Conservation (phyloP, 2,113 vertebrate genomes). For the Thalassoma bifasciatum region DNA sequence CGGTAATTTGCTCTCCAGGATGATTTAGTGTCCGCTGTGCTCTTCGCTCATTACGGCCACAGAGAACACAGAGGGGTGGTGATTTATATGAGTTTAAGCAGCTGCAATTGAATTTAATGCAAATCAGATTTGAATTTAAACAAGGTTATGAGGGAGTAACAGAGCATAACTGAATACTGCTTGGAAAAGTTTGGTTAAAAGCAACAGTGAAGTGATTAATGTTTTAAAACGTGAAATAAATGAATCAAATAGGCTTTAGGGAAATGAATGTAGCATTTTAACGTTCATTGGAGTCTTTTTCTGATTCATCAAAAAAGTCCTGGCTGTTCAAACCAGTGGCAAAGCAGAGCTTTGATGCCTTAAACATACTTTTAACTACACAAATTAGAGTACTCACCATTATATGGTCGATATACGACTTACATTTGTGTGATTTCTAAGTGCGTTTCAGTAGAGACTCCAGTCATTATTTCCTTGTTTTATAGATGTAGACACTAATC, state of each 20-base stretch:
- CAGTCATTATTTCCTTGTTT: too few species aligned
- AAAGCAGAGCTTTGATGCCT: neutral
- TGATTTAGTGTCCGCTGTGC: constrained; percentile 63
- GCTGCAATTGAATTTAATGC: constrained; percentile 61
- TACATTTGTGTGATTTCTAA: too few species aligned
- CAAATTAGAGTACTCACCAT: too few species aligned
- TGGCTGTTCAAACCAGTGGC: neutral
- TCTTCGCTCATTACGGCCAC: constrained; percentile 56
- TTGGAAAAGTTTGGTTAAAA: constrained; percentile 2
- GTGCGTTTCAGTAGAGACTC: too few species aligned
- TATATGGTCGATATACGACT: too few species aligned
- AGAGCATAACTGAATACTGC: neutral
- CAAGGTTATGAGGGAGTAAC: constrained; percentile 29
- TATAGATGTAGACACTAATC: too few species aligned
- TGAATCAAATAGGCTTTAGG: neutral
- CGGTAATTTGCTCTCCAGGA: constrained; percentile 64
- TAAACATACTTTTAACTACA: too few species aligned
- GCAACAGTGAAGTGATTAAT: constrained; percentile 1
- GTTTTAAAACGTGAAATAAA: neutral
- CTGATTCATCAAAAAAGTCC: neutral
- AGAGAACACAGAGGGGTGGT: constrained; percentile 34
- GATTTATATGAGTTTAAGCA: constrained; percentile 57
- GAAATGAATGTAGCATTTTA: neutral
- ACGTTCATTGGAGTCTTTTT: neutral
- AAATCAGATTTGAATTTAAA: constrained; percentile 61